phyloP scores from a whole-genome alignment of 2,888 invertebrate genomes.

The Carterocephalus palaemon region DNA sequence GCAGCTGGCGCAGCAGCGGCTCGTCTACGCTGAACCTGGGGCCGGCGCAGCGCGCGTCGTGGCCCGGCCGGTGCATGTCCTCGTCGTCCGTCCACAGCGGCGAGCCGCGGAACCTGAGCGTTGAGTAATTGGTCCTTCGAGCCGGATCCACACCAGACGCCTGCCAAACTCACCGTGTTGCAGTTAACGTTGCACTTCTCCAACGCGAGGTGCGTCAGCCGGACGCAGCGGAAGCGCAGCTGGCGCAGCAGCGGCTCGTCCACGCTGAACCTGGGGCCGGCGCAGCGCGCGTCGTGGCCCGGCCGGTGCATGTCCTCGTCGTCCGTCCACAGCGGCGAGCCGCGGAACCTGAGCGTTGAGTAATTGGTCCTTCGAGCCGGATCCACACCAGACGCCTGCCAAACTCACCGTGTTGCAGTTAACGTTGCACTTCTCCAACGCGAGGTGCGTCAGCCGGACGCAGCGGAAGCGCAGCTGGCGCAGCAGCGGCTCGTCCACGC shows the following conservation, averaged over 20 bases:
- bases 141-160: too few relatives aligned
- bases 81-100: conserved; percentile 36
- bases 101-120: conserved; percentile 32
- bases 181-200: conserved; percentile 76
- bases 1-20: conserved; percentile 47
- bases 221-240: conserved; percentile 51
- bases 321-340: conserved; percentile 35
- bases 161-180: conserved; percentile 57
- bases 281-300: conserved; percentile 31
- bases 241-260: conserved; percentile 44
- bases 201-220: conserved; percentile 61
- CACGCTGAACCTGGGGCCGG: conserved; percentile 52
- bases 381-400: too few relatives aligned
- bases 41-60: conserved; percentile 38
- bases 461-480: conserved; percentile 51
- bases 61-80: conserved; percentile 27
- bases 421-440: conserved; percentile 73
- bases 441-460: conserved; percentile 56
- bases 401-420: conserved; percentile 64
- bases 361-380: too few relatives aligned
- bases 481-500: conserved; percentile 48
- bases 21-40: conserved; percentile 50
- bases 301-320: conserved; percentile 27
- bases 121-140: too few relatives aligned
- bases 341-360: conserved; percentile 30